Base-by-base conservation (phyloP, 2,888 invertebrate genomes). In the Tenthredo notha region DNA sequence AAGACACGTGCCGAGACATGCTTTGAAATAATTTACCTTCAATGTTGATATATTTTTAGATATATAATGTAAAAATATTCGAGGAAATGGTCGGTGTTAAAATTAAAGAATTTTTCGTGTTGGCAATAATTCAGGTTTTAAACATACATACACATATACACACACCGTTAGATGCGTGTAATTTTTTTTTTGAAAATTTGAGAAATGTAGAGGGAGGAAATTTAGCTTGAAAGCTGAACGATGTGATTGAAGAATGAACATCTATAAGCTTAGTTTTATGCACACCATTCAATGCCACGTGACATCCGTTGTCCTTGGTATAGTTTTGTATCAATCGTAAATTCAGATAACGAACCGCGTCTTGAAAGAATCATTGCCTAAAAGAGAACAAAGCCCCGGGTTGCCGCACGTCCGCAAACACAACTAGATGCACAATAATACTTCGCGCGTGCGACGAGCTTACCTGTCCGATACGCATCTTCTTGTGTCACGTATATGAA, bases 341-440 rank as follows among this genome's bases (percentile, higher is more conserved):
- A 77, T 77, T 77, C 77, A 77, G 29, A 54, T 54, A 77, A 54
- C 77, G 77, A 77, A 40, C 9, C 29, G 77, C 54, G n/a, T 74
- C 74, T 40, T 12, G 43, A 43, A n/a, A 74, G 5, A n/a, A 74
- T 74, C 43, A 25, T 74, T 21, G 40, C 74, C 74, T 74, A 74
- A 74, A 21, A 74, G 43, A 43, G 74, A 74, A 74, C 40, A 40
- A 40, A 40, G 74, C 74, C 74, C 21, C 74, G 74, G 74, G 74
- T 25, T 74, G 10, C 43, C 43, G 43, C 40, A 74, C 40, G 43
- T 74, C 43, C 43, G 43, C 74, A 74, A 43, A 74, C 74, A 74
- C 33, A 77, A 25, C 50, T 50, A 77, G 77, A 50, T 29, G 77
- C 74, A 50, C 72, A 50, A 54, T 54, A 77, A 50, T 33, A 77